Evolutionary conservation across 2,797 vertebrate species (phyloP), one percentile per base, ranked within the genome.

Genomic region (Phyllotis vaccarum): DNA sequence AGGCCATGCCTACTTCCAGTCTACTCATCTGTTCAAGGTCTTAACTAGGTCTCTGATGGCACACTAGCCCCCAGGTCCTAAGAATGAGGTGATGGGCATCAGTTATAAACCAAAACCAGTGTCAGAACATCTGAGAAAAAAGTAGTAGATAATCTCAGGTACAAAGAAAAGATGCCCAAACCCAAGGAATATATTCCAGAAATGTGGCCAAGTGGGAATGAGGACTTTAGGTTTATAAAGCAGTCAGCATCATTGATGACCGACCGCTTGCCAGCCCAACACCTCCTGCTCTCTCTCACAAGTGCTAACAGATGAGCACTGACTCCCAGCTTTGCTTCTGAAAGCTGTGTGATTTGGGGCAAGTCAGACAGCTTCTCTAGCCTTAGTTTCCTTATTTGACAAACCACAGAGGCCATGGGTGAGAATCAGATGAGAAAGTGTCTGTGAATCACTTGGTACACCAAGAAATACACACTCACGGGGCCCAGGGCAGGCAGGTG

Each of bases 351-450:
- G 58, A 82, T 76, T 85, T 52, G 22, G 54, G 83, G n/a, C 86
- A 92, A 81, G 66, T 40, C 58, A 27, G 58, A 60, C 91, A 94
- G 60, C 94, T 80, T 49, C 66, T 91, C 86, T 52, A 88, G 93
- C 78, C 95, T 92, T 60, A 49, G 79, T 94, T 87, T 95, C 91
- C 89, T 90, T 94, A 85, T 64, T 3, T 83, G 76, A 90, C 78
- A 87, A 95, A 87, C 27, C 21, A 40, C 66, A 90, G 74, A 40
- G 70, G 58, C 58, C 40, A 37, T 0, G 21, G 46, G 58, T 68
- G 56, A 95, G 80, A 85, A 93, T 29, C 86, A 86, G 90, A 89
- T 27, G 52, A 89, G 60, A 94, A 22, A 34, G 56, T 21, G 10
- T 60, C 89, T 56, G 52, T 64, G 74, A 91, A 72, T 83, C 17